A percentile compares a stretch with the other conserved stretches of the same genome.
Evolutionary conservation across 2,797 vertebrate species (phyloP).

Genomic region (Acestrorhynchus altus): DNA sequence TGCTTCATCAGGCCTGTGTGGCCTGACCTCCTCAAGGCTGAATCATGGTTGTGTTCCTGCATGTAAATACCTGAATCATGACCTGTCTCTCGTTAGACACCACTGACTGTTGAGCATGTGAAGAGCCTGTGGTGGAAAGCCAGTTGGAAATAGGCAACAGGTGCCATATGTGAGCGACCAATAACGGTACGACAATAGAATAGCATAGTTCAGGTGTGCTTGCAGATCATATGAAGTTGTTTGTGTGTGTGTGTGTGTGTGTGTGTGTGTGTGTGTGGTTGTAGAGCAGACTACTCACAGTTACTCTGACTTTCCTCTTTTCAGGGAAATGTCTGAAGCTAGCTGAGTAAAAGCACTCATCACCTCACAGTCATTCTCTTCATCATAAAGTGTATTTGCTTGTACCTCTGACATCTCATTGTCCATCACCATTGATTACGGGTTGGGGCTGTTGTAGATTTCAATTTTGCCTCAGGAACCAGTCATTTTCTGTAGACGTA

Average conservation of each 20-base stretch:
- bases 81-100: slow-evolving; percentile 40
- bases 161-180: slow-evolving; percentile 22
- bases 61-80: slow-evolving; percentile 46
- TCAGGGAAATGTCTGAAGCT: background rate
- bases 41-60: slow-evolving; percentile 45
- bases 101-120: slow-evolving; percentile 53
- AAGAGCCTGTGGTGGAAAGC: slow-evolving; percentile 36
- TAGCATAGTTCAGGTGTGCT: slow-evolving; percentile 27
- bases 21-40: slow-evolving; percentile 4
- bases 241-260: background rate
- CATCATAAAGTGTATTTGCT: slow-evolving; percentile 20
- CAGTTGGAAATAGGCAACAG: slow-evolving; percentile 41
- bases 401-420: slow-evolving; percentile 37
- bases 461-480: slow-evolving; percentile 55
- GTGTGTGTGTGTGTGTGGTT: slow-evolving; percentile 8
- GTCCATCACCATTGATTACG: slow-evolving; percentile 51
- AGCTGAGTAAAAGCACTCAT: slow-evolving; percentile 18
- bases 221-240: background rate
- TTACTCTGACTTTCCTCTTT: slow-evolving; percentile 25
- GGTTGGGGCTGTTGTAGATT: slow-evolving; percentile 46
- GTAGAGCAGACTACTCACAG: slow-evolving; percentile 27
- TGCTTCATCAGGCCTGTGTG: slow-evolving; percentile 21
- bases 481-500: slow-evolving; percentile 37
- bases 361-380: slow-evolving; percentile 5
- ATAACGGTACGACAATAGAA: slow-evolving; percentile 35